phyloP scores from a whole-genome alignment of 2,888 invertebrate species.

The Acleris sparsana region DNA sequence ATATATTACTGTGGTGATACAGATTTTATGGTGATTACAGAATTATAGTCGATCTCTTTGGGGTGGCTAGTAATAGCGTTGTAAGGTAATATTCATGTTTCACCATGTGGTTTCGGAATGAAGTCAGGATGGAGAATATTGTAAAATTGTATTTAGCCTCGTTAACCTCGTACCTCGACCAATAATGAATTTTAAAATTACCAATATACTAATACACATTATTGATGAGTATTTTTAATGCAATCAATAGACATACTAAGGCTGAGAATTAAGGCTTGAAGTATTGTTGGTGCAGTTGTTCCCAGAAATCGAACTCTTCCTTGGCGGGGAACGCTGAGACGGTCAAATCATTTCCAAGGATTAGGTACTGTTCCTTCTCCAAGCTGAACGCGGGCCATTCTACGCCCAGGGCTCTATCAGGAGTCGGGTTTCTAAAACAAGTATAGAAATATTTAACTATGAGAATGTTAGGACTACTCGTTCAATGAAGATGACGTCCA shows the following conservation, averaged over 20 bases:
- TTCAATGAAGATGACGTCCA: no score
- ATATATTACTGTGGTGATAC: constrained; percentile 82
- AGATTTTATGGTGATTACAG: constrained; percentile 83
- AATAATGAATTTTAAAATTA: no score
- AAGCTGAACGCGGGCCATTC: constrained; percentile 46
- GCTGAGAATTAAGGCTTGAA: constrained; percentile 11
- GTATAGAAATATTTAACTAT: not conserved
- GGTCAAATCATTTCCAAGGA: constrained; percentile 49
- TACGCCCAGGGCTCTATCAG: constrained; percentile 44
- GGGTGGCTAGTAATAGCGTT: constrained; percentile 52
- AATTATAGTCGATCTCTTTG: constrained; percentile 68
- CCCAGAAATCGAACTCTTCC: constrained; percentile 53
- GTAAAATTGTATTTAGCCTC: no score
- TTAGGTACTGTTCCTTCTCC: constrained; percentile 47
- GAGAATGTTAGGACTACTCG: not conserved
- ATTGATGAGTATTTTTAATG: no score
- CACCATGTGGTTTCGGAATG: constrained; percentile 1
- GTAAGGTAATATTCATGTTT: constrained; percentile 4
- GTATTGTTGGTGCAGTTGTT: constrained; percentile 46
- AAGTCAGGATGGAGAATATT: not conserved
- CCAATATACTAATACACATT: no score
- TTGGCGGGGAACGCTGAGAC: constrained; percentile 42
- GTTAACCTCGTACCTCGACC: no score
- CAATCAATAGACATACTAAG: not conserved
- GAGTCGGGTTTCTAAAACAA: constrained; percentile 50